Evolutionary conservation across 2,113 vertebrate genomes (phyloP).

Genomic region (Potamarius usumacintae): DNA sequence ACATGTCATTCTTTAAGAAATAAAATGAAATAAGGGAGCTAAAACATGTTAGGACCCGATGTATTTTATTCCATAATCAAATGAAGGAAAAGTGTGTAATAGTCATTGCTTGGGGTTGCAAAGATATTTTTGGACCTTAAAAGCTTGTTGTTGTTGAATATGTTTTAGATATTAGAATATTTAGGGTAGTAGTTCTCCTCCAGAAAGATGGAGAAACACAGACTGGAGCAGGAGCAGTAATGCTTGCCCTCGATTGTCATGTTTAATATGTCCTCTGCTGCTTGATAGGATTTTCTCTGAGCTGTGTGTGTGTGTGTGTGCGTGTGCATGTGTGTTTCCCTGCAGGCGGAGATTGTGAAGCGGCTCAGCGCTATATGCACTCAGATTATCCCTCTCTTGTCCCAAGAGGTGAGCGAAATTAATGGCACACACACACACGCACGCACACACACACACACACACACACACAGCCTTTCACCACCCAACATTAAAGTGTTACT

Average conservation of each 20-base stretch:
- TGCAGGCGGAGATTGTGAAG: conserved; percentile 57
- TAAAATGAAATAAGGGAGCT: not conserved
- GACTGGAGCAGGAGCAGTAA: conserved; percentile 18
- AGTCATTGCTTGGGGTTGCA: not conserved
- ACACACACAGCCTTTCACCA: conserved; percentile 13
- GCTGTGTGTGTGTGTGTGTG: conserved; percentile 37
- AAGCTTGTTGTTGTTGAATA: not conserved
- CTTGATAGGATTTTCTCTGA: conserved; percentile 37
- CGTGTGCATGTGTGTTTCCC: conserved; percentile 27
- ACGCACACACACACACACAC: conserved; percentile 14
- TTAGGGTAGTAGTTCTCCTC: not conserved
- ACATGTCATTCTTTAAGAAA: not conserved
- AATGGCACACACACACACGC: conserved; percentile 24
- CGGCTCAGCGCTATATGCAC: conserved; percentile 57
- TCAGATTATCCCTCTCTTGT: conserved; percentile 57
- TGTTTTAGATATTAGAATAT: not conserved
- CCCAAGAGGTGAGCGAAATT: conserved; percentile 51
- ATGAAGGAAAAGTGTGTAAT: not conserved
- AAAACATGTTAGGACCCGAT: not conserved
- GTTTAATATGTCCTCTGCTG: conserved; percentile 26
- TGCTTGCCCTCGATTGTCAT: conserved; percentile 12
- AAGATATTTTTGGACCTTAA: not conserved
- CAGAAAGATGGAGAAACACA: conserved; percentile 5
- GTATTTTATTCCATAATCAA: not conserved
- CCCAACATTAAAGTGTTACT: conserved; percentile 34